phyloP scores from a whole-genome alignment of 2,888 invertebrate genomes.

The Megalurothrips usitatus region DNA sequence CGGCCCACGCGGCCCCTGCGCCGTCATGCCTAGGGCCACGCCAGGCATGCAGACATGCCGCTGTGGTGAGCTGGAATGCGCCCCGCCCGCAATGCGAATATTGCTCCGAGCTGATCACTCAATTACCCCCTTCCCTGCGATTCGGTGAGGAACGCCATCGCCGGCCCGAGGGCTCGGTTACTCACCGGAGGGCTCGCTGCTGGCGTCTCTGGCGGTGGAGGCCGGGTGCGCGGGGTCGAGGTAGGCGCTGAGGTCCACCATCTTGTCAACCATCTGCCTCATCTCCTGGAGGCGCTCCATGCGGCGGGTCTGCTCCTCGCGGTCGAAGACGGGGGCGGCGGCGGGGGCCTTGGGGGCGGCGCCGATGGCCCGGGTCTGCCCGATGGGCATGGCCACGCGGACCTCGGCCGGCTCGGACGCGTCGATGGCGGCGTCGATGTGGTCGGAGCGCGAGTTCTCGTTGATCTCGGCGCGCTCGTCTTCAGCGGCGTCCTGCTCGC shows the following conservation, averaged over 20 bases:
- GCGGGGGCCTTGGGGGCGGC: not conserved
- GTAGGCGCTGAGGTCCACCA: conserved; percentile 8
- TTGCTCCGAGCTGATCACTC: no score
- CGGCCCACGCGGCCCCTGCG: no score
- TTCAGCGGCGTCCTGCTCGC: not conserved
- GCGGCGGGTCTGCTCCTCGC: conserved; percentile 6
- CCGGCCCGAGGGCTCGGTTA: not conserved
- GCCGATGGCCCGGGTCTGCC: not conserved
- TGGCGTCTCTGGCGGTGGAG: not conserved
- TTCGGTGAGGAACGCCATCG: no score
- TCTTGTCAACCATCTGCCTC: conserved; percentile 16
- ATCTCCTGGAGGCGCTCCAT: conserved; percentile 2
- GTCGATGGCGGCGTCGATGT: conserved; percentile 14
- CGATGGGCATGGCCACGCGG: not conserved
- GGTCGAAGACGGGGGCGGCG: not conserved
- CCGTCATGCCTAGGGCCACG: no score
- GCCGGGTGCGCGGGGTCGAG: conserved; percentile 16
- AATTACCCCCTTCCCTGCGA: no score
- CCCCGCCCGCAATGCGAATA: no score
- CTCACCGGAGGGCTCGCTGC: not conserved
- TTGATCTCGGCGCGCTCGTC: conserved; percentile 18
- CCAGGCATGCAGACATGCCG: no score
- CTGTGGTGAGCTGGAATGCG: no score
- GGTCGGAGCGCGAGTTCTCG: conserved; percentile 4
- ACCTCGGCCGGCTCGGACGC: conserved; percentile 11